Base-by-base conservation (phyloP, 1,140 invertebrate genomes). In the Branchinecta lindahli region DNA sequence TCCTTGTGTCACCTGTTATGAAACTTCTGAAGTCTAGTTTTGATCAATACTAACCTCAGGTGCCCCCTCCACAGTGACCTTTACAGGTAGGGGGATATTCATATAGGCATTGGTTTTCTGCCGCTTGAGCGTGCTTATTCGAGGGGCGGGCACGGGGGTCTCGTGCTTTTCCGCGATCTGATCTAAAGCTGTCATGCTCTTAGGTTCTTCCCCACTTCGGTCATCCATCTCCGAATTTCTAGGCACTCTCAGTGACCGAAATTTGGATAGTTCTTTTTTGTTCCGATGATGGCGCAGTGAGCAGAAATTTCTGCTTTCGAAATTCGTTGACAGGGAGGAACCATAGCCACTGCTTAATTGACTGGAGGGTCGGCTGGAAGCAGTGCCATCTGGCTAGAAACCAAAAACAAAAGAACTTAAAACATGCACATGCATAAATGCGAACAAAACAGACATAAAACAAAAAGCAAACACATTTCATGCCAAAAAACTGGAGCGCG, bases 331-430 rank as follows among this genome's bases (percentile, higher is more conserved):
- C 66, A 81, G 79, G 47, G 84, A 83, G 33, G 84, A 85, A 68
- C 84, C 84, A 76, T 85, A 85, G 21, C 85, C 84, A 66, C 84
- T 84, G 71, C 81, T 81, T 76, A 80, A 76, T 75, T 82, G 77
- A 75, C 80, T 81, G 8, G 80, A 75, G 8, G 81, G 81, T n/a
- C 67, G 69, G 66, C 69, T 72, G 47, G 21, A 21, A 21, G 44
- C 45, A 44, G 44, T 45, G 44, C 46, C 45, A 44, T 12, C 33
- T 46, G 68, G 44, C 66, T 46, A 71, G 73, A 74, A 72, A 66
- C 72, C 73, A 71, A 61, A 68, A 73, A 71, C 69, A 45, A 72
- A 69, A 70, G 66, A 74, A 70, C 45, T 69, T 69, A 73, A 72
- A 68, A 46, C 73, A 70, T 46, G 52, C 69, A 73, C 68, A 71